Base-by-base conservation (phyloP, 2,888 invertebrate species). In the Oxystoma pomonae region DNA sequence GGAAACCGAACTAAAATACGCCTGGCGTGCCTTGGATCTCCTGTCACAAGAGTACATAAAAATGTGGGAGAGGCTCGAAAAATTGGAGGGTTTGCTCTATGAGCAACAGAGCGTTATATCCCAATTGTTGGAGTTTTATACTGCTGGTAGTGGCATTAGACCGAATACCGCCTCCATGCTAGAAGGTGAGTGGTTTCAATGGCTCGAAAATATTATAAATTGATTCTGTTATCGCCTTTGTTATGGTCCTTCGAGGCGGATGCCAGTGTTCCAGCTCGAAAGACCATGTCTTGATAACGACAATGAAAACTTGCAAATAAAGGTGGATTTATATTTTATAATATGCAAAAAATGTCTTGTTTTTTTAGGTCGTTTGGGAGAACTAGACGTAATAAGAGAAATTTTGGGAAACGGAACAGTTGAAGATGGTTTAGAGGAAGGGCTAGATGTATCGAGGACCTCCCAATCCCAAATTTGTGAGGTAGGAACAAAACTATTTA, bases 1-100 rank as follows among this genome's bases (percentile, higher is more conserved):
- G 16, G 95, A 96, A 80, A 92, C 93, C 1, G 95, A 96, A 80
- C 83, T 96, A 57, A 91, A 94, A 76, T 94, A 94, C 76, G 95
- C 96, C 17, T 96, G 95, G 95, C 86, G 94, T 68, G 94, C 95
- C 1, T 83, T 96, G 62, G 95, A 96, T 77, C 84, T 96, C 60
- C 86, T 96, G 35, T 94, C 94, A 51, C 92, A 92, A 75, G 96
- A 96, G 77, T 96, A 95, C 75, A 91, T 94, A 60, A 91, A 93
- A 78, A 96, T 96, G 91, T 96, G 95, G 94, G 92, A 92, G 75
- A 84, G 94, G 55, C 82, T 96, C 65, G 95, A 96, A 76, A 92
- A 94, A 78, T 82, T 96, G 21, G 95, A 96, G 77, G 87, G 91
- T 19, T 85, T 95, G 65, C 85, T 95, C 1, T 88, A 90, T 78